Evolutionary conservation across 2,797 vertebrate genomes (phyloP).

Genomic region (Lophius americanus): DNA sequence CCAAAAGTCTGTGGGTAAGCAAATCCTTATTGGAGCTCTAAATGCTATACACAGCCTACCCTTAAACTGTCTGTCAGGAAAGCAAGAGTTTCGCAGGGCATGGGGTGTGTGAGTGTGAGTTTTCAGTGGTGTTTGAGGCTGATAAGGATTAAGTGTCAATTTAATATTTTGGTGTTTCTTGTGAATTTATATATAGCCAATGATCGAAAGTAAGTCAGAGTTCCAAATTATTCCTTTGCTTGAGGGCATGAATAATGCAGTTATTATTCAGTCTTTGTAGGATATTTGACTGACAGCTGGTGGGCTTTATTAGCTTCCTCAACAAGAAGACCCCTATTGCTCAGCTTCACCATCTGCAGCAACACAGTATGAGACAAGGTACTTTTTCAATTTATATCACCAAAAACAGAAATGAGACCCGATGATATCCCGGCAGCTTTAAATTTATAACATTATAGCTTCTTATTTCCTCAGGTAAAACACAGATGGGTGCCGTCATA

Average conservation of each 20-base stretch:
- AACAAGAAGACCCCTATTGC: constrained; percentile 20
- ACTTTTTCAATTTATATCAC: constrained; percentile 14
- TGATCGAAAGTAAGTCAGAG: constrained; percentile 10
- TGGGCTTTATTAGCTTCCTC: constrained; percentile 37
- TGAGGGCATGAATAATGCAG: constrained; percentile 78
- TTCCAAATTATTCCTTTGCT: constrained; percentile 20
- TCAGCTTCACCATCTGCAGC: constrained; percentile 11
- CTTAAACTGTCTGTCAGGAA: constrained; percentile 20
- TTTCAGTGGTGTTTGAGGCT: constrained; percentile 14
- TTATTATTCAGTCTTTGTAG: constrained; percentile 66
- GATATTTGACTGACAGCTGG: constrained; percentile 41
- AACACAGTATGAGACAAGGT: constrained; percentile 7
- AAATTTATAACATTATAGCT: constrained; percentile 22
- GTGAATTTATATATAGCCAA: constrained; percentile 21
- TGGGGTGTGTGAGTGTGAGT: not conserved
- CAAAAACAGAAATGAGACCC: constrained; percentile 22
- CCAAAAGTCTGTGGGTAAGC: too few relatives aligned
- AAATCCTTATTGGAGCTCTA: not conserved
- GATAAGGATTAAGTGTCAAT: constrained; percentile 22
- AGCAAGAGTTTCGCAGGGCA: not conserved
- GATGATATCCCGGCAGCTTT: constrained; percentile 11
- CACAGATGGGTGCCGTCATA: constrained; percentile 26
- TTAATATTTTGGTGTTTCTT: constrained; percentile 27
- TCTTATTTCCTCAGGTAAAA: constrained; percentile 41
- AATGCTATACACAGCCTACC: not conserved